phyloP scores from a whole-genome alignment of 2,888 invertebrate species.

The Pomacea canaliculata region DNA sequence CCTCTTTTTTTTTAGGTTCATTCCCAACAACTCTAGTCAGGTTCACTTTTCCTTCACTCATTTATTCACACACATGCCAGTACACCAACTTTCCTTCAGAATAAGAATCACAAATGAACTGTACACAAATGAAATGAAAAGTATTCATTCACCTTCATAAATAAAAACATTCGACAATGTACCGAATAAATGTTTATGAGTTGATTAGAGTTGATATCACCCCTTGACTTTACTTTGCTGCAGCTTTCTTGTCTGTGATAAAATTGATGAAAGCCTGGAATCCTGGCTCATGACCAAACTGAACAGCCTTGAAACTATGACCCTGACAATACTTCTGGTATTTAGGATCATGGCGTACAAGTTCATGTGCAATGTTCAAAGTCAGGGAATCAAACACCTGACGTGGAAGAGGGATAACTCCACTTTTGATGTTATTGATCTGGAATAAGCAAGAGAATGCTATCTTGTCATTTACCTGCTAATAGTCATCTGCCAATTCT shows the following conservation, averaged over 20 bases:
- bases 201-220: neutral
- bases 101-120: too few relatives aligned
- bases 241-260: neutral
- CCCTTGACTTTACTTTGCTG: slow-evolving; percentile 3
- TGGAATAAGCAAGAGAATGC: slow-evolving; percentile 20
- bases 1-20: too few relatives aligned
- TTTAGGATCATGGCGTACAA: slow-evolving; percentile 11
- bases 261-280: slow-evolving; percentile 21
- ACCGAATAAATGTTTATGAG: neutral
- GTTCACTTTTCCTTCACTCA: too few relatives aligned
- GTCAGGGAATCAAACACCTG: slow-evolving; percentile 24
- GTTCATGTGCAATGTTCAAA: slow-evolving; percentile 23
- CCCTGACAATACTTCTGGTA: slow-evolving; percentile 22
- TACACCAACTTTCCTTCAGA: too few relatives aligned
- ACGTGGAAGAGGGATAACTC: slow-evolving; percentile 13
- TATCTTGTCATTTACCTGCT: too few relatives aligned
- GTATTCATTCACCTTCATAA: too few relatives aligned
- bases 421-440: slow-evolving; percentile 24
- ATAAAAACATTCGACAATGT: too few relatives aligned
- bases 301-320: slow-evolving; percentile 6
- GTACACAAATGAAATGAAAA: too few relatives aligned
- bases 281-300: slow-evolving; percentile 8
- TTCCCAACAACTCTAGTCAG: too few relatives aligned
- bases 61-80: too few relatives aligned
- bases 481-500: too few relatives aligned